phyloP scores from a whole-genome alignment of 1,140 invertebrate genomes.

The Ceratina japonica region DNA sequence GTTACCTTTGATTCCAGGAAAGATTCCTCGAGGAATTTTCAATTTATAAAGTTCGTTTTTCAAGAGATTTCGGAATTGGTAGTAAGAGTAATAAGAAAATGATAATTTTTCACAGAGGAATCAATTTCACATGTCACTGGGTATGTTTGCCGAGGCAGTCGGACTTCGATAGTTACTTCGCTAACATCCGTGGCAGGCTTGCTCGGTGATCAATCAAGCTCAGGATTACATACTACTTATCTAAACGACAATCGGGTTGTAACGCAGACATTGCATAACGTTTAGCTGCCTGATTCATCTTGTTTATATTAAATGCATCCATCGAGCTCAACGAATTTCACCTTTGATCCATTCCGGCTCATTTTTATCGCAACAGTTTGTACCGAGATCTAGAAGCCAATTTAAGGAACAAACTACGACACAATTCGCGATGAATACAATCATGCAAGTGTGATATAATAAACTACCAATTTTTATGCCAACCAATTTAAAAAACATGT shows the following conservation, averaged over 20 bases:
- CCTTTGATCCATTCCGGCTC: neutral
- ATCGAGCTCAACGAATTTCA: neutral
- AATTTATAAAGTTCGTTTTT: too few relatives aligned
- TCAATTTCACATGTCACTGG: neutral
- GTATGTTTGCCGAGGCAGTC: neutral
- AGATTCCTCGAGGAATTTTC: neutral
- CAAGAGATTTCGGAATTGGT: neutral
- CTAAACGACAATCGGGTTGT: slow-evolving; percentile 19
- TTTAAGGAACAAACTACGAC: too few relatives aligned
- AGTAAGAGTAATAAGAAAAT: too few relatives aligned
- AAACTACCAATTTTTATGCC: too few relatives aligned
- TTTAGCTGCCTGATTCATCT: neutral
- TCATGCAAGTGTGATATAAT: too few relatives aligned
- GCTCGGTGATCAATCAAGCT: slow-evolving; percentile 18
- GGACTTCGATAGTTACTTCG: neutral
- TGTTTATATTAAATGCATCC: slow-evolving; percentile 10
- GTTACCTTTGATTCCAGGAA: too few relatives aligned
- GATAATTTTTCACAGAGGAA: neutral
- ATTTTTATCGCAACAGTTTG: too few relatives aligned
- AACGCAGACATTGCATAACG: slow-evolving; percentile 16
- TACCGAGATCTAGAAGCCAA: too few relatives aligned
- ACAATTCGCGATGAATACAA: too few relatives aligned
- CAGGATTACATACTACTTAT: slow-evolving; percentile 11
- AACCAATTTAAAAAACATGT: too few relatives aligned
- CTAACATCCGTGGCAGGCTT: neutral